Percentiles rank a stretch among this genome's conserved stretches.
phyloP scores from a whole-genome alignment of 2,797 vertebrate genomes.

The Staurois parvus region DNA sequence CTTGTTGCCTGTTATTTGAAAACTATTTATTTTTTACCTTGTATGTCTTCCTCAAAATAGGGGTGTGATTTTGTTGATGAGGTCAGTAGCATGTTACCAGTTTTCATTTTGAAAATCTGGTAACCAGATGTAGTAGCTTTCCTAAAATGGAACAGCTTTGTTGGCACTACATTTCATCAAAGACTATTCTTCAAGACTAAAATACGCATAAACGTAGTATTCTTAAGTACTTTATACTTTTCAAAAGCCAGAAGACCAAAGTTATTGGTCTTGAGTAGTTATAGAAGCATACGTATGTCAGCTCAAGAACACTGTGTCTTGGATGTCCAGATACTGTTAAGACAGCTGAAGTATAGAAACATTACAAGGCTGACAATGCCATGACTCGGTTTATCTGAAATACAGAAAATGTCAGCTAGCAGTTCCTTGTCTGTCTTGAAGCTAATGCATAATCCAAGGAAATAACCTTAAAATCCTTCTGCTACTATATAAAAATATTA shows the following conservation, averaged over 20 bases:
- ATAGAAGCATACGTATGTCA: constrained; percentile 33
- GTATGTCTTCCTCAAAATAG: too few species aligned
- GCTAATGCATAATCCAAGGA: constrained; percentile 8
- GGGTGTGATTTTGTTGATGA: too few species aligned
- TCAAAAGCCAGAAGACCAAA: background rate
- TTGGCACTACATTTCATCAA: too few species aligned
- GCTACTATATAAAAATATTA: constrained; percentile 9
- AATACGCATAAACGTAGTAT: background rate
- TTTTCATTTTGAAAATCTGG: too few species aligned
- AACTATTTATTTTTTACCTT: too few species aligned
- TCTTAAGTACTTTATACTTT: constrained; percentile 5
- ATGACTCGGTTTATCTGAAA: constrained; percentile 55
- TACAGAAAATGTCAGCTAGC: constrained; percentile 45
- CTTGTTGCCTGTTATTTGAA: too few species aligned
- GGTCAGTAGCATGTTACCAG: too few species aligned
- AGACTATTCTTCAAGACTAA: background rate
- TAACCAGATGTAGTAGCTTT: too few species aligned
- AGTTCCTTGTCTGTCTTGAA: constrained; percentile 39
- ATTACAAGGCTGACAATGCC: constrained; percentile 49
- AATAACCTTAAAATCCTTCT: constrained; percentile 14
- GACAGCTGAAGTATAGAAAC: constrained; percentile 56
- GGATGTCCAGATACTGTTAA: constrained; percentile 46
- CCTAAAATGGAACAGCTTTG: too few species aligned
- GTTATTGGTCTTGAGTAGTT: constrained; percentile 2
- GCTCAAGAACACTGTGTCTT: constrained; percentile 36